These are phyloP conservation scores for Aleiodes alternator DNA, from an alignment of 2,888 invertebrate species.

Conservation along the genomic window DNA sequence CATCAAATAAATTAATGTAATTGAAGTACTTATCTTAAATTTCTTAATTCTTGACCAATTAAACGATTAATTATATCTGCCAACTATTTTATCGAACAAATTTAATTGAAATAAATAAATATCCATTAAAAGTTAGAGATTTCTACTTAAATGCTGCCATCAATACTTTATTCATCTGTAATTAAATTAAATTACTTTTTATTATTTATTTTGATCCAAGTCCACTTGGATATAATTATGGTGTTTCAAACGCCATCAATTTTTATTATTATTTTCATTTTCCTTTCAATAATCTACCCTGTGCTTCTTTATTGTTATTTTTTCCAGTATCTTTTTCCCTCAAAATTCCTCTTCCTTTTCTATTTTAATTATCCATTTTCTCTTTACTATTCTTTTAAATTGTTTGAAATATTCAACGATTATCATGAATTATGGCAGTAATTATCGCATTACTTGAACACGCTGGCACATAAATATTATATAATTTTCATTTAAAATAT, in stretches of 20 bases:
- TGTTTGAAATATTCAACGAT: conserved; percentile 45
- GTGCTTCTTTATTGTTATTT: conserved; percentile 61
- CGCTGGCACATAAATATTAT: conserved; percentile 53
- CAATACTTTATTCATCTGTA: conserved; percentile 1
- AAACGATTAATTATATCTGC: too few species aligned
- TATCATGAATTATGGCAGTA: conserved; percentile 57
- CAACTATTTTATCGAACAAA: not conserved
- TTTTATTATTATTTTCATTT: conserved; percentile 29
- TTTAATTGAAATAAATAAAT: too few species aligned
- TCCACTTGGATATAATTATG: conserved; percentile 39
- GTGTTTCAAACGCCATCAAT: conserved; percentile 44
- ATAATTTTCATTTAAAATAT: conserved; percentile 23
- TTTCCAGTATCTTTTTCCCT: conserved; percentile 21
- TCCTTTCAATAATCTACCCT: conserved; percentile 63
- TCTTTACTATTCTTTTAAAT: conserved; percentile 38
- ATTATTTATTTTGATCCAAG: conserved; percentile 25
- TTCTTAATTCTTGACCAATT: too few species aligned
- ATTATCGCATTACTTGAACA: conserved; percentile 49
- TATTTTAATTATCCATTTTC: conserved; percentile 46
- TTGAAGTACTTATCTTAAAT: too few species aligned
- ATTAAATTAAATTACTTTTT: conserved; percentile 13
- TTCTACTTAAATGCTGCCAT: conserved; percentile 4
- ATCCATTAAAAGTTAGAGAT: too few species aligned
- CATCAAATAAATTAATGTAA: too few species aligned
- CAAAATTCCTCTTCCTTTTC: conserved; percentile 6